Evolutionary conservation across 1,140 invertebrate genomes (phyloP).

Genomic region (Drosophila grimshawi): DNA sequence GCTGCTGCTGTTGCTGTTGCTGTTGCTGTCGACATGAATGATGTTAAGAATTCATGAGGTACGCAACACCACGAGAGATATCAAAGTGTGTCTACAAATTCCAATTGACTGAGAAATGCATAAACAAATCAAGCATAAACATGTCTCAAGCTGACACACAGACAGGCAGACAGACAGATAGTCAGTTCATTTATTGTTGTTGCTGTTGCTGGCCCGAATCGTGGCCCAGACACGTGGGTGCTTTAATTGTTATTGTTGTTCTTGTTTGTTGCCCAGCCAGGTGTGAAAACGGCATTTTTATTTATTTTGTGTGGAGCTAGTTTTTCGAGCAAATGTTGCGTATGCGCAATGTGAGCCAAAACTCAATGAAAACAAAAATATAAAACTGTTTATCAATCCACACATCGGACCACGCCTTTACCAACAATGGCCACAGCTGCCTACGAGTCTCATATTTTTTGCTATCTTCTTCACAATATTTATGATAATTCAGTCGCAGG

Average conservation of each 20-base stretch:
- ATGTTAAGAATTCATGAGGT: slow-evolving; percentile 15
- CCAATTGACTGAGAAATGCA: slow-evolving; percentile 73
- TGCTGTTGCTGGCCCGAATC: slow-evolving; percentile 1
- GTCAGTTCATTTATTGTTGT: not conserved
- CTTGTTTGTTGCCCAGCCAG: slow-evolving; percentile 44
- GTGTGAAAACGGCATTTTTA: slow-evolving; percentile 70
- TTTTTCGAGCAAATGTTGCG: slow-evolving; percentile 43
- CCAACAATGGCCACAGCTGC: slow-evolving; percentile 25
- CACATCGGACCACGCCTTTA: slow-evolving; percentile 1
- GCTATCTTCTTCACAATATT: slow-evolving; percentile 23
- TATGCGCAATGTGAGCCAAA: slow-evolving; percentile 52
- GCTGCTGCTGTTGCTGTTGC: not conserved
- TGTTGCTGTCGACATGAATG: slow-evolving; percentile 22
- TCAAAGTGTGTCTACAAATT: slow-evolving; percentile 62
- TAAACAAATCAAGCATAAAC: slow-evolving; percentile 73
- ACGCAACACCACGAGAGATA: slow-evolving; percentile 8
- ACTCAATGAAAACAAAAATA: not conserved
- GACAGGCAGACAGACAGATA: not conserved
- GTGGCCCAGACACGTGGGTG: slow-evolving; percentile 49
- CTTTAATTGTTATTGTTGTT: slow-evolving; percentile 34
- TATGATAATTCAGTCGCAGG: slow-evolving; percentile 59
- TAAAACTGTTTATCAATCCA: slow-evolving; percentile 16
- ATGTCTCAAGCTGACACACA: slow-evolving; percentile 22
- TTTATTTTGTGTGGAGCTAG: slow-evolving; percentile 20
- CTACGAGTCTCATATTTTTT: slow-evolving; percentile 15